Evolutionary conservation across 2,797 vertebrate genomes (phyloP).

Genomic region (Lithobates pipiens): DNA sequence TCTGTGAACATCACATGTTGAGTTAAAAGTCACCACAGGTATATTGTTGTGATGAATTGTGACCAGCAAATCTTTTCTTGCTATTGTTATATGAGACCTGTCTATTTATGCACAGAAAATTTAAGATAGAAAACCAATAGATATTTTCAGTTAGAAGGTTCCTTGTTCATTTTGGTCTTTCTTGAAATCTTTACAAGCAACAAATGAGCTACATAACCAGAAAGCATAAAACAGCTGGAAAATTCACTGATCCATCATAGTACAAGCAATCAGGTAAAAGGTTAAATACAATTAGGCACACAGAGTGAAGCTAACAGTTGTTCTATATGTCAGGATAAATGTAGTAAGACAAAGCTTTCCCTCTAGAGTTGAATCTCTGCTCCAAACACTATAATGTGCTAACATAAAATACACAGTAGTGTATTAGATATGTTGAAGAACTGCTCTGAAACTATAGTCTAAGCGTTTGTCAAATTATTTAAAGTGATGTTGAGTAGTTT

Average conservation of each 20-base stretch:
- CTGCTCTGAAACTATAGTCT: background rate
- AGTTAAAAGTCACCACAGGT: too few relatives aligned
- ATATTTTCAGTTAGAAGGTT: background rate
- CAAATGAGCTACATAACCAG: slow-evolving; percentile 5
- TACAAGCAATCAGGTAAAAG: slow-evolving; percentile 2
- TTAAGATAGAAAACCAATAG: background rate
- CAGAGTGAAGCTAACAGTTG: slow-evolving; percentile 2
- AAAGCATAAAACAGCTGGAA: background rate
- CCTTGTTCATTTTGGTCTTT: background rate
- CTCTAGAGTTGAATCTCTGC: background rate
- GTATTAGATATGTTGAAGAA: background rate
- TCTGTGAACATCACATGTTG: too few relatives aligned
- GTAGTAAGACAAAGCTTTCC: slow-evolving; percentile 2
- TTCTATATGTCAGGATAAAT: background rate
- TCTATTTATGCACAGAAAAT: background rate
- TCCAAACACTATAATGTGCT: background rate
- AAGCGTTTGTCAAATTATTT: background rate
- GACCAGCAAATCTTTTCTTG: too few relatives aligned
- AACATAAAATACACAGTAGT: background rate
- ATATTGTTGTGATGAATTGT: too few relatives aligned
- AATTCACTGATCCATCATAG: slow-evolving; percentile 4
- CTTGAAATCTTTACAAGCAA: background rate
- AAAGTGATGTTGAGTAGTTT: background rate
- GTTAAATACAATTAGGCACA: slow-evolving; percentile 1
- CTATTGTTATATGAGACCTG: background rate